Conservation (phyloP, 2,888 invertebrate species). For the Nesidiocoris tenuis region DNA sequence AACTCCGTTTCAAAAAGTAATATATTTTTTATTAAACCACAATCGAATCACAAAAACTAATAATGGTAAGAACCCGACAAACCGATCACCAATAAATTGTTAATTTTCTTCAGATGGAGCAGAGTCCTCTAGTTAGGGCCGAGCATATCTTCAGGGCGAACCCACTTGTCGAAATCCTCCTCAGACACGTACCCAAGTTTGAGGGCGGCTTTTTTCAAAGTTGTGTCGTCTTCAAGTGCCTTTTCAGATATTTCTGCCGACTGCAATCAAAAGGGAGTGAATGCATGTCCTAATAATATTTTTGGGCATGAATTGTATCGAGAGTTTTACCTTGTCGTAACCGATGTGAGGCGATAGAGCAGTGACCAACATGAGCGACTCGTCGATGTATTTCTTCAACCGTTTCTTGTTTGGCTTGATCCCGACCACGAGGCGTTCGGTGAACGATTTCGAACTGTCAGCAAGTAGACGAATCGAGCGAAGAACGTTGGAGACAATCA, state of each 20-base stretch:
- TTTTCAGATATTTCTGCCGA: slow-evolving; percentile 93
- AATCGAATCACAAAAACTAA: too few species aligned
- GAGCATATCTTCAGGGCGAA: slow-evolving; percentile 86
- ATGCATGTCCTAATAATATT: not conserved
- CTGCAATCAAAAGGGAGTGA: slow-evolving; percentile 54
- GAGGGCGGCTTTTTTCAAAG: slow-evolving; percentile 83
- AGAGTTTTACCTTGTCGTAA: slow-evolving; percentile 76
- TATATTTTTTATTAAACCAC: too few species aligned
- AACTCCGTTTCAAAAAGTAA: too few species aligned
- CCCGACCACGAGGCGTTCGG: slow-evolving; percentile 80
- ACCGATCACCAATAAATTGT: too few species aligned
- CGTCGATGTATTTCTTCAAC: slow-evolving; percentile 80
- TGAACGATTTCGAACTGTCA: slow-evolving; percentile 80
- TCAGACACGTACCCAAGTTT: slow-evolving; percentile 80
- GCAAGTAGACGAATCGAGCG: slow-evolving; percentile 81
- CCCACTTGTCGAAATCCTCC: slow-evolving; percentile 86
- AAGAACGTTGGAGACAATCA: slow-evolving; percentile 93
- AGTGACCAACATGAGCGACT: slow-evolving; percentile 96
- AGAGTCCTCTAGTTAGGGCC: slow-evolving; percentile 56
- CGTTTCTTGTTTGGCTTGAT: slow-evolving; percentile 73
- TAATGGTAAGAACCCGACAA: too few species aligned
- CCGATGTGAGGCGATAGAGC: slow-evolving; percentile 97
- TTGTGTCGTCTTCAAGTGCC: slow-evolving; percentile 87
- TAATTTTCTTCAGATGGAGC: too few species aligned
- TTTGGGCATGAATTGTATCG: not conserved